Evolutionary conservation across 2,888 invertebrate species (phyloP), one percentile per base, ranked within the genome.

Genomic region (Arrhopalites spinosus): DNA sequence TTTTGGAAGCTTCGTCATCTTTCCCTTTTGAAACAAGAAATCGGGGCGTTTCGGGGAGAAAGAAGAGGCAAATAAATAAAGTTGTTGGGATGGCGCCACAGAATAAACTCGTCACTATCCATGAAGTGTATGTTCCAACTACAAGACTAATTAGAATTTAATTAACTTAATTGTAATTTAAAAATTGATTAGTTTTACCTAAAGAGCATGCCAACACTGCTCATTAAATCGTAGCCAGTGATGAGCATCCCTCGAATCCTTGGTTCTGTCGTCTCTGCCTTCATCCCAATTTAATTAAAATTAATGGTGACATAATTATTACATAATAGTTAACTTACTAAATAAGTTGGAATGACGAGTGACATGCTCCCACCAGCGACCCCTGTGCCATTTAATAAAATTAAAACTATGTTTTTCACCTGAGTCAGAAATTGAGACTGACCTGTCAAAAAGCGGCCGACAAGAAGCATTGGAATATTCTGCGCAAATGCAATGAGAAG

Each of bases 241-340:
- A 95, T 95, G 0, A 96, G 86, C 0, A 90, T 89, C 0, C 96
- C 96, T 74, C 96, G 88, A 82, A 94, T 90, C 30, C 91, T 90
- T 81, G 91, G 92, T 82, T 94, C 91, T 0, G 94, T 90, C 64
- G 94, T 94, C 87, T 96, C 96, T 63, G 90, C 91, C 3, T n/a
- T n/a, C n/a, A n/a, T n/a, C n/a, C n/a, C n/a, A n/a, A n/a, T n/a
- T n/a, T n/a, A n/a, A n/a, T n/a, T n/a, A n/a, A n/a, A n/a, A n/a
- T n/a, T n/a, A n/a, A n/a, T n/a, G n/a, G n/a, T n/a, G n/a, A n/a
- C n/a, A n/a, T n/a, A n/a, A n/a, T n/a, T n/a, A n/a, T n/a, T n/a
- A n/a, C n/a, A n/a, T n/a, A n/a, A n/a, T n/a, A n/a, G n/a, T n/a
- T n/a, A n/a, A n/a, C n/a, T n/a, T n/a, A n/a, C n/a, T n/a, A n/a